Conservation (phyloP, 2,113 vertebrate genomes). For the Ceratotherium simum region DNA sequence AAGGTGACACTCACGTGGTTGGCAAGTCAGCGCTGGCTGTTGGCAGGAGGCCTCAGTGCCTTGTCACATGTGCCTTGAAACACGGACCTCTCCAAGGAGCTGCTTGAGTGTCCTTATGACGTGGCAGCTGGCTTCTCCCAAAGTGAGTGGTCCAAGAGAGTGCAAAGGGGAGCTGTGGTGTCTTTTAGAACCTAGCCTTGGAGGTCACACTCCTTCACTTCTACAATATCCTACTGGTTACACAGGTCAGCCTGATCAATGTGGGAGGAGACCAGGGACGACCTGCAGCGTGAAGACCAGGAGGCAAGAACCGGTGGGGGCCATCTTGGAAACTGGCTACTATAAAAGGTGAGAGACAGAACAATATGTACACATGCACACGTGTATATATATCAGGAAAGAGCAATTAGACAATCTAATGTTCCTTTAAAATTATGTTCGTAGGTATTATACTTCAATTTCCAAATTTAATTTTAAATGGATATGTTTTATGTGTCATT, state of each 20-base stretch:
- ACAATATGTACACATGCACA: neutral
- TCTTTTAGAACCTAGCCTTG: neutral
- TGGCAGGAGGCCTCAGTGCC: neutral
- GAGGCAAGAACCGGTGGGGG: neutral
- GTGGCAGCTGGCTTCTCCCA: no score
- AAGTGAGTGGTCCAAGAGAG: neutral
- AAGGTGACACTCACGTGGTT: neutral
- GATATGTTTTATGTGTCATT: neutral
- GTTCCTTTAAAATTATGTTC: neutral
- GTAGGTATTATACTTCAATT: neutral
- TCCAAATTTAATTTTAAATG: neutral
- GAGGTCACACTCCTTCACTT: neutral
- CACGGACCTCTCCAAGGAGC: neutral
- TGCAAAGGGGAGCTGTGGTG: no score
- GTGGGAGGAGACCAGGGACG: neutral
- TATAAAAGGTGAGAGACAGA: neutral
- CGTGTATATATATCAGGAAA: neutral
- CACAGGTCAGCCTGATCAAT: neutral
- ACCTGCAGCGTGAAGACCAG: neutral
- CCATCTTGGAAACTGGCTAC: neutral
- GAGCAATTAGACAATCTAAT: neutral
- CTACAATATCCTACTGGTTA: neutral
- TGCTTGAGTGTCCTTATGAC: no score
- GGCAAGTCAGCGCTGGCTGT: neutral
- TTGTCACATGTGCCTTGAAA: neutral